Percentiles rank a stretch among this genome's conserved stretches.
Conservation (phyloP, 1,140 invertebrate species). For the Pseudomyrmex cubaensis region DNA sequence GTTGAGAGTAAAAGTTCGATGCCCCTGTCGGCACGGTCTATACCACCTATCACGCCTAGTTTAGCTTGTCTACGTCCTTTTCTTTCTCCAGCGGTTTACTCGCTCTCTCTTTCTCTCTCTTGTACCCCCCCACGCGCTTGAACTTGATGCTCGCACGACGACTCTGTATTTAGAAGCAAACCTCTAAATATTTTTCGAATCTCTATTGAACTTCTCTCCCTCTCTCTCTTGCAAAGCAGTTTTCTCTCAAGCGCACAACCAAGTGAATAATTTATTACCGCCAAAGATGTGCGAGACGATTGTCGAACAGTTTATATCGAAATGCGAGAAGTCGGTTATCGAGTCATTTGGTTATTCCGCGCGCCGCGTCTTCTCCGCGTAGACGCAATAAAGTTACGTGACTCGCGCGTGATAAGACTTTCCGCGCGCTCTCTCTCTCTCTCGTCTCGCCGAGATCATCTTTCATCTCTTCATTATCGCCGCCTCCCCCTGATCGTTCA, state of each 20-base stretch:
- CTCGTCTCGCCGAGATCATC: no score
- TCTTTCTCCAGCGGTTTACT: not conserved
- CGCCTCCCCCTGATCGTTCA: not conserved
- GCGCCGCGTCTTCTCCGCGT: no score
- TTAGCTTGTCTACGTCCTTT: not conserved
- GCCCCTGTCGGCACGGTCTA: slow-evolving; percentile 29
- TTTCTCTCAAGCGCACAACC: no score
- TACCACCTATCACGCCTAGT: slow-evolving; percentile 3
- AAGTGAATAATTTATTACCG: not conserved
- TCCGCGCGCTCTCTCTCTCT: no score
- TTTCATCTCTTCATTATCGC: no score
- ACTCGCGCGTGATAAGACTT: no score
- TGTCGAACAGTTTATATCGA: no score
- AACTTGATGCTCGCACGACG: slow-evolving; percentile 29
- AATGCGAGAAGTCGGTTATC: no score
- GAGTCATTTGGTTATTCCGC: no score
- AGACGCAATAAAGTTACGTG: no score
- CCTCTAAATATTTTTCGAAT: not conserved
- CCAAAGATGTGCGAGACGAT: no score
- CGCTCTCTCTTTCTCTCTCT: not conserved
- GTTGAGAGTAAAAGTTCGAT: slow-evolving; percentile 72
- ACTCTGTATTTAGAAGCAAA: not conserved
- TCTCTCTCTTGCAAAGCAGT: not conserved
- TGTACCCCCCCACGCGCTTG: slow-evolving; percentile 17
- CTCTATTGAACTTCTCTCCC: not conserved